These are phyloP conservation scores for Therioaphis trifolii DNA, from an alignment of 2,888 invertebrate species.

Conservation along the genomic window DNA sequence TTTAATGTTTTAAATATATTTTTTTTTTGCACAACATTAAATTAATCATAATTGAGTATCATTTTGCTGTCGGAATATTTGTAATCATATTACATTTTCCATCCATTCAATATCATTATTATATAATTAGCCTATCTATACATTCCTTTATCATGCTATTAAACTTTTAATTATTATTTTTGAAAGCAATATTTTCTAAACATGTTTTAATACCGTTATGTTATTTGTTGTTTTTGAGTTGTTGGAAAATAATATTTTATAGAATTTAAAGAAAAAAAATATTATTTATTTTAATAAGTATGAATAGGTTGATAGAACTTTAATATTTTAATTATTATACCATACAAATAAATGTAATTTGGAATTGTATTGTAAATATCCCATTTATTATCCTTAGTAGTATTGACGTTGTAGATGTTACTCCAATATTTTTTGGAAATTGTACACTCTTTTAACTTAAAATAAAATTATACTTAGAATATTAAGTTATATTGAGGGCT, in stretches of 20 bases:
- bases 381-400: constrained; percentile 51
- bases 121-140: constrained; percentile 57
- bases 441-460: constrained; percentile 51
- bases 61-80: constrained; percentile 55
- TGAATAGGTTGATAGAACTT: constrained; percentile 58
- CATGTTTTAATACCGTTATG: constrained; percentile 61
- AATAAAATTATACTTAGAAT: constrained; percentile 56
- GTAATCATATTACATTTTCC: constrained; percentile 43
- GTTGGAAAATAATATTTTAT: constrained; percentile 62
- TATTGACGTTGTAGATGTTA: constrained; percentile 52
- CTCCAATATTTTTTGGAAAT: constrained; percentile 25
- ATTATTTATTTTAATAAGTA: constrained; percentile 62
- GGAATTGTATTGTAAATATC: constrained; percentile 59
- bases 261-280: constrained; percentile 47
- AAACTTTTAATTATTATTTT: constrained; percentile 57
- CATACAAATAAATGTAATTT: constrained; percentile 55
- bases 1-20: constrained; percentile 52
- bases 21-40: constrained; percentile 58
- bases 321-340: constrained; percentile 61
- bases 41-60: constrained; percentile 50
- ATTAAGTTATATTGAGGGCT: constrained; percentile 57
- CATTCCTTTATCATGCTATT: constrained; percentile 62
- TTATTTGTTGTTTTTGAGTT: constrained; percentile 62
- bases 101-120: constrained; percentile 50
- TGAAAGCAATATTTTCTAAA: constrained; percentile 62